Evolutionary conservation across 2,888 invertebrate species (phyloP).

Genomic region (Oeneis ivallda): DNA sequence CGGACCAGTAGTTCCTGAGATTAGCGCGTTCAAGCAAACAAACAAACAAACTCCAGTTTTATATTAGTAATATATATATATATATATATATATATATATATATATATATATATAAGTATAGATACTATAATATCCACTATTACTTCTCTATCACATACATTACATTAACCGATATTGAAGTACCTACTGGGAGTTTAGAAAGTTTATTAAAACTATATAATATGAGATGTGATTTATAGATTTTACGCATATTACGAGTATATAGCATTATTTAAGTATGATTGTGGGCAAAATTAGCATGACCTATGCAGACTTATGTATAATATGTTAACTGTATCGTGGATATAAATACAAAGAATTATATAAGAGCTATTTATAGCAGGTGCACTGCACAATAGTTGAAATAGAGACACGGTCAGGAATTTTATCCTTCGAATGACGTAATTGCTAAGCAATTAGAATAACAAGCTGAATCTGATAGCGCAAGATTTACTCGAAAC

Average conservation of each 20-base stretch:
- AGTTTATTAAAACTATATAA: not conserved
- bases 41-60: too few relatives aligned
- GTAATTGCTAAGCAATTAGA: constrained; percentile 45
- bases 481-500: constrained; percentile 51
- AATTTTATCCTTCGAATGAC: constrained; percentile 38
- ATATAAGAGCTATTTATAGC: constrained; percentile 23
- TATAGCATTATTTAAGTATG: not conserved
- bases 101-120: too few relatives aligned
- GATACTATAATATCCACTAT: too few relatives aligned
- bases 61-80: too few relatives aligned
- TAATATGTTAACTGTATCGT: not conserved
- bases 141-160: not conserved
- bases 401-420: constrained; percentile 30
- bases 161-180: not conserved
- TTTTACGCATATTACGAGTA: not conserved
- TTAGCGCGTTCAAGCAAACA: too few relatives aligned
- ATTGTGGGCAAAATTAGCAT: not conserved
- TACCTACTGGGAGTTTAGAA: constrained; percentile 1
- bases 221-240: not conserved
- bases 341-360: not conserved
- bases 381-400: constrained; percentile 17
- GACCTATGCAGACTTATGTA: not conserved
- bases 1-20: too few relatives aligned
- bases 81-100: too few relatives aligned
- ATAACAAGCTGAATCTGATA: constrained; percentile 38